Evolutionary conservation across 2,797 vertebrate genomes (phyloP).

Genomic region (Harpagifer antarcticus): DNA sequence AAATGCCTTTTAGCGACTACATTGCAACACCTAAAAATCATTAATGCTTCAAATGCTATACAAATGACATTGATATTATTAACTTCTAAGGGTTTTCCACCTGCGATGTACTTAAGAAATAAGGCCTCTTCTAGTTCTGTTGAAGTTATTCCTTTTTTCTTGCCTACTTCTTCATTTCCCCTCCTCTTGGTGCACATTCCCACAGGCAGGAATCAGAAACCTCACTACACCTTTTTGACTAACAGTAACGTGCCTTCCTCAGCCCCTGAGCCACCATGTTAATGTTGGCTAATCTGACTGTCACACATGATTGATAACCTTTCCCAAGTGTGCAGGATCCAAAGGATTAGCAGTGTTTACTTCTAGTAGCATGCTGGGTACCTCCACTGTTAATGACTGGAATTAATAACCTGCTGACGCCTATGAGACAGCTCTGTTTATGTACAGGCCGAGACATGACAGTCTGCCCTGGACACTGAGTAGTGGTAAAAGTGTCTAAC

Average conservation of each 20-base stretch:
- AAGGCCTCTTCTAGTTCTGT: not conserved
- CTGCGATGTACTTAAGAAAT: not conserved
- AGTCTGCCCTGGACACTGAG: constrained; percentile 61
- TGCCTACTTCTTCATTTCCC: not conserved
- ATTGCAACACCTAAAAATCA: not conserved
- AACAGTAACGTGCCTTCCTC: constrained; percentile 51
- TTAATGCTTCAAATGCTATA: not conserved
- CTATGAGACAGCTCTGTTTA: constrained; percentile 81
- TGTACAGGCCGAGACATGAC: constrained; percentile 69
- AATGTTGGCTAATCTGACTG: constrained; percentile 80
- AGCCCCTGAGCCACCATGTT: constrained; percentile 60
- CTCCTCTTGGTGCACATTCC: not conserved
- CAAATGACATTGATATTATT: not conserved
- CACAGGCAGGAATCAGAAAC: constrained; percentile 4
- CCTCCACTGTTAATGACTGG: constrained; percentile 81
- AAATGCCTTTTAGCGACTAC: not conserved
- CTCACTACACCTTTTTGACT: constrained; percentile 35
- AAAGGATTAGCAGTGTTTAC: constrained; percentile 87
- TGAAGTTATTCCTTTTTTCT: not conserved
- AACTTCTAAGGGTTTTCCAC: not conserved
- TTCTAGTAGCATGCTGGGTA: constrained; percentile 81
- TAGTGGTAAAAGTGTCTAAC: constrained; percentile 71
- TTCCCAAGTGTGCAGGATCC: constrained; percentile 86
- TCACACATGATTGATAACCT: constrained; percentile 84
- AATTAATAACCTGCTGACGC: constrained; percentile 84